These are phyloP conservation scores for Xyrauchen texanus DNA, from an alignment of 2,113 vertebrate species.

Conservation along the genomic window DNA sequence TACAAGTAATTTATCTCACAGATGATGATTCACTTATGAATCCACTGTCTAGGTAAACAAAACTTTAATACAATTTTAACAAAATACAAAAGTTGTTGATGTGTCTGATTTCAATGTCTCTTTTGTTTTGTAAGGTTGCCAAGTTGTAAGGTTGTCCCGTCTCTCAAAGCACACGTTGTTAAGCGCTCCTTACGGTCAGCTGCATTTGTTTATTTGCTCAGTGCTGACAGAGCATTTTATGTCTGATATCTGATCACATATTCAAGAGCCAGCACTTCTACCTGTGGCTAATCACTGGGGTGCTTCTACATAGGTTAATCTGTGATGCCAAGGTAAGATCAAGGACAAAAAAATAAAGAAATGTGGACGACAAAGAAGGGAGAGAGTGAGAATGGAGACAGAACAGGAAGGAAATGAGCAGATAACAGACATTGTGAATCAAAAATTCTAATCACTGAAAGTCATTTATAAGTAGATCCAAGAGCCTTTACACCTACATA, in stretches of 20 bases:
- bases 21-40: neutral
- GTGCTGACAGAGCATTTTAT: slow-evolving; percentile 10
- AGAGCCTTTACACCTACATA: neutral
- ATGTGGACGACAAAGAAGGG: neutral
- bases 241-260: slow-evolving; percentile 30
- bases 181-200: neutral
- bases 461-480: neutral
- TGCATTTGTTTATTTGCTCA: neutral
- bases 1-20: neutral
- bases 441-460: neutral
- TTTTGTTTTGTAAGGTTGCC: neutral
- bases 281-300: slow-evolving; percentile 5
- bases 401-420: slow-evolving; percentile 20
- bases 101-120: too few species aligned
- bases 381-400: neutral
- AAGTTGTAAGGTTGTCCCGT: neutral
- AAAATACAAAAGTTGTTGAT: too few species aligned
- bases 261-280: slow-evolving; percentile 9
- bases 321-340: slow-evolving; percentile 12
- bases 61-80: too few species aligned
- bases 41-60: too few species aligned
- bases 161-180: neutral
- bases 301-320: neutral
- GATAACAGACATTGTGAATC: neutral
- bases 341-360: neutral